phyloP scores from a whole-genome alignment of 2,797 vertebrate species.

The Picus viridis region DNA sequence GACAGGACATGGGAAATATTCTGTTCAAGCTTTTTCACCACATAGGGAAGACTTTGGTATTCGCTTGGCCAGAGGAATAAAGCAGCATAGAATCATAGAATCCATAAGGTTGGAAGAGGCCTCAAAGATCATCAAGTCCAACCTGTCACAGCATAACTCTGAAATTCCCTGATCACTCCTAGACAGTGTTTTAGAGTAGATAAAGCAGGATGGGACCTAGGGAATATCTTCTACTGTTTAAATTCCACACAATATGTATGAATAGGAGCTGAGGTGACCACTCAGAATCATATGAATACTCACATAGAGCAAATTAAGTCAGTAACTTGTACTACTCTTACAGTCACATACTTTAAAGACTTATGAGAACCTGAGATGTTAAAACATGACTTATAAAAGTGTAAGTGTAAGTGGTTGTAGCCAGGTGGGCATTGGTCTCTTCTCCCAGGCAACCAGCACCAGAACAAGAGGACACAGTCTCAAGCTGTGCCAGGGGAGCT shows the following conservation, averaged over 20 bases:
- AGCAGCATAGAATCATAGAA: not conserved
- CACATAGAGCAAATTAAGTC: rapidly evolving
- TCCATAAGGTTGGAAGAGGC: too few species aligned
- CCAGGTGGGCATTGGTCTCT: too few species aligned
- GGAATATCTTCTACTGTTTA: not conserved
- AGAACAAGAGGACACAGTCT: too few species aligned
- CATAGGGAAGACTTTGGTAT: not conserved
- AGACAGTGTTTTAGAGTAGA: not conserved
- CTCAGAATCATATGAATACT: not conserved
- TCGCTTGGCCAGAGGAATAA: not conserved
- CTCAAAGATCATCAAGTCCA: too few species aligned
- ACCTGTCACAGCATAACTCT: not conserved
- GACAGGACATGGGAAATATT: not conserved
- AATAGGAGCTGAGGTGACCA: not conserved
- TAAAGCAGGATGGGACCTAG: not conserved
- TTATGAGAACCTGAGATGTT: not conserved
- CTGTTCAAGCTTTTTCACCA: conserved; percentile 5
- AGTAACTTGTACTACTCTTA: not conserved
- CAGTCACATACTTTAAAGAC: not conserved
- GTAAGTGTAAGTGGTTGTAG: not conserved
- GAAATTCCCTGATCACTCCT: not conserved
- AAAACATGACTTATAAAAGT: not conserved
- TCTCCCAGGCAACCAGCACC: too few species aligned
- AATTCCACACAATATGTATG: not conserved
- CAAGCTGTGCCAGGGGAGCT: too few species aligned